phyloP scores from a whole-genome alignment of 2,113 vertebrate genomes.

The Edolisoma coerulescens region DNA sequence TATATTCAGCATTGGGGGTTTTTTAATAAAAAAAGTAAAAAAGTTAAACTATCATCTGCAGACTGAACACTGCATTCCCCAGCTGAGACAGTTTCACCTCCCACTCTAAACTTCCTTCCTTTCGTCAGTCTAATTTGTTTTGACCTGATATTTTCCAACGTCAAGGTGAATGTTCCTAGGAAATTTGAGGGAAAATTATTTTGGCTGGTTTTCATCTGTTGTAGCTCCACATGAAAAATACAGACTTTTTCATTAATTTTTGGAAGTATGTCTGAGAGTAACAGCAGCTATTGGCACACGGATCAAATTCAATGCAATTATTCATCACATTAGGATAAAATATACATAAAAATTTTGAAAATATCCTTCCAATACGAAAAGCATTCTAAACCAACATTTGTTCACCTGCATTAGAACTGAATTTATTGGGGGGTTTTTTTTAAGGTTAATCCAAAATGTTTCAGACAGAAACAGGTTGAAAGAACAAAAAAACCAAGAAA shows the following conservation, averaged over 20 bases:
- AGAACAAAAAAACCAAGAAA: not conserved
- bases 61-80: not conserved
- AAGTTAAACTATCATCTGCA: not conserved
- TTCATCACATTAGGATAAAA: not conserved
- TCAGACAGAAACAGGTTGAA: not conserved
- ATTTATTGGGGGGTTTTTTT: not conserved
- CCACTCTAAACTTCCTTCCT: not conserved
- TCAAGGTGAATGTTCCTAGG: not conserved
- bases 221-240: not conserved
- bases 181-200: not conserved
- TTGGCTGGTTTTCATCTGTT: not conserved
- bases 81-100: not conserved
- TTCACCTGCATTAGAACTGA: not conserved
- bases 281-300: not conserved
- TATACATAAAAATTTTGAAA: not conserved
- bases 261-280: not conserved
- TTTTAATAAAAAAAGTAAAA: not conserved
- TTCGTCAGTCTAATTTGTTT: not conserved
- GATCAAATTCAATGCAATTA: not conserved
- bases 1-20: not conserved
- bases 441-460: not conserved
- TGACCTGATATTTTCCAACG: not conserved
- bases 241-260: not conserved
- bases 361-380: not conserved
- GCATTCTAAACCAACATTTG: not conserved